A percentile compares a stretch with the other conserved stretches of the same genome.
Conservation (phyloP, 2,888 invertebrate genomes). For the Eurytoma adleriae region DNA sequence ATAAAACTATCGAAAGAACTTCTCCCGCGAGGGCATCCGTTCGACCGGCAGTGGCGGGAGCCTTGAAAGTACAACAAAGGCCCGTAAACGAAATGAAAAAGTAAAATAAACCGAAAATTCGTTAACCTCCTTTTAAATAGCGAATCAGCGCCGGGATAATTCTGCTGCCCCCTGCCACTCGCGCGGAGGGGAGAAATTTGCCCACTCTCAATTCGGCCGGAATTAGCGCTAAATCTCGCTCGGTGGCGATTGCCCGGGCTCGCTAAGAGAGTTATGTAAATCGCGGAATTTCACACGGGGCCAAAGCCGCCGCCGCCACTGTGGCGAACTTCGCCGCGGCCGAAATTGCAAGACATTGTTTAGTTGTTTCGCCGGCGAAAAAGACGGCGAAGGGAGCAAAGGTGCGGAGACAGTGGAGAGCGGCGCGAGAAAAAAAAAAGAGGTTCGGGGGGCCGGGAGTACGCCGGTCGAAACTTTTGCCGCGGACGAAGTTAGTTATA, state of each 20-base stretch:
- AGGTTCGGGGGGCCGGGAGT: neutral
- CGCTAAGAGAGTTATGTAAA: slow-evolving; percentile 55
- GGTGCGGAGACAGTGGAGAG: neutral
- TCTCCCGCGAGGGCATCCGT: slow-evolving; percentile 1
- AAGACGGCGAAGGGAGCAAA: slow-evolving; percentile 22
- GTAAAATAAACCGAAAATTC: slow-evolving; percentile 21
- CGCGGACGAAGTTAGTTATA: slow-evolving; percentile 37
- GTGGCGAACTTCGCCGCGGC: neutral
- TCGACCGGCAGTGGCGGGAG: neutral
- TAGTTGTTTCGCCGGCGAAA: slow-evolving; percentile 37
- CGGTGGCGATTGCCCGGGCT: slow-evolving; percentile 22
- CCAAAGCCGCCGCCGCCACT: neutral
- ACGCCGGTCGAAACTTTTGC: slow-evolving; percentile 28
- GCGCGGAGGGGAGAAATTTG: slow-evolving; percentile 33
- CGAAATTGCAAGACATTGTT: slow-evolving; percentile 49
- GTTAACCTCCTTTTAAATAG: slow-evolving; percentile 41
- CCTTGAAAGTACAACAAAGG: slow-evolving; percentile 14
- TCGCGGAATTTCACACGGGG: slow-evolving; percentile 47
- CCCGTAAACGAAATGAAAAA: slow-evolving; percentile 32
- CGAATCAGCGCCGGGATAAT: slow-evolving; percentile 50
- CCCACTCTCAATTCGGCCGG: slow-evolving; percentile 40
- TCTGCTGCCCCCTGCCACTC: slow-evolving; percentile 4
- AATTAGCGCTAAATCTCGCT: slow-evolving; percentile 44
- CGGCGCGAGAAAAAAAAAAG: neutral
- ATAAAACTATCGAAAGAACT: slow-evolving; percentile 8